A percentile compares a stretch with the other conserved stretches of the same genome.
Conservation (phyloP, 2,113 vertebrate genomes). For the Laticauda laticaudata region DNA sequence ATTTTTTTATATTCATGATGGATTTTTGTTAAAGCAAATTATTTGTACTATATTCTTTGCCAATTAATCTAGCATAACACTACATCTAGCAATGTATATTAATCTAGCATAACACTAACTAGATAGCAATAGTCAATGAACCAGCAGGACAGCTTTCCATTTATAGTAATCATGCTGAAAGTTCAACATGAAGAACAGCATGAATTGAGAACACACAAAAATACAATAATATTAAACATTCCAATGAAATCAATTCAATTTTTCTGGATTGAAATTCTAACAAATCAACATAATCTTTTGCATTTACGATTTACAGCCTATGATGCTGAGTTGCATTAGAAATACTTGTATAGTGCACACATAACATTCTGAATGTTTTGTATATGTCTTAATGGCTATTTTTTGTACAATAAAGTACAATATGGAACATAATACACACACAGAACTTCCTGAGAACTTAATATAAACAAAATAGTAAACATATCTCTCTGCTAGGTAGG, state of each 20-base stretch:
- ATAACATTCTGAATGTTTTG: not conserved
- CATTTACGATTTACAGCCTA: not conserved
- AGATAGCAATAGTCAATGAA: not conserved
- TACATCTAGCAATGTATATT: not conserved
- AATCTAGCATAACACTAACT: not conserved
- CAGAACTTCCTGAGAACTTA: not conserved
- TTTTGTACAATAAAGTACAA: not conserved
- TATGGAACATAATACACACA: not conserved
- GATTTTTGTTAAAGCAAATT: not conserved
- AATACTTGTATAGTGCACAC: not conserved
- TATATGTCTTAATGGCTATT: not conserved
- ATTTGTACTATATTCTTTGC: not conserved
- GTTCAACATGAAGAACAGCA: not conserved
- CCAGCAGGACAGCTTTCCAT: not conserved
- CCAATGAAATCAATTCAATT: not conserved
- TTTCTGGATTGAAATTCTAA: not conserved
- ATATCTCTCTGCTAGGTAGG: not conserved
- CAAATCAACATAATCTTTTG: not conserved
- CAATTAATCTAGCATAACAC: not conserved
- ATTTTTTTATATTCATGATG: not conserved
- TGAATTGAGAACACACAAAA: not conserved
- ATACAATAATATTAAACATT: not conserved
- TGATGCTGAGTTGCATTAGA: not conserved
- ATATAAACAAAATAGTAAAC: not conserved
- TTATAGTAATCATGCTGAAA: not conserved